Conservation (phyloP, 2,888 invertebrate genomes). For the Oligia strigilis region DNA sequence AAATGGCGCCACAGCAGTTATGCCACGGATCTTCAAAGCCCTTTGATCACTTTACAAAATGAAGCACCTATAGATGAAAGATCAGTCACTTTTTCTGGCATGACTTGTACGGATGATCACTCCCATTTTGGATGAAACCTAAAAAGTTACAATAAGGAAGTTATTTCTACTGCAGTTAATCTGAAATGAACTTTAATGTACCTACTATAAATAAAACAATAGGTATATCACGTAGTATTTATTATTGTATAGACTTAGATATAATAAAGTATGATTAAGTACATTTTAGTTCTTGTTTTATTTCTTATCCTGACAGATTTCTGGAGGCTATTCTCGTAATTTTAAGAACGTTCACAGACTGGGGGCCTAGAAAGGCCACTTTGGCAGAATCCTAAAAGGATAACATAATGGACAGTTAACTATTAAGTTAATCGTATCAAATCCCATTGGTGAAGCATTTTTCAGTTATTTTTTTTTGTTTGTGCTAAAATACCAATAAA, state of each 20-base stretch:
- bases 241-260: constrained; percentile 69
- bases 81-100: constrained; percentile 1
- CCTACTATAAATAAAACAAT: constrained; percentile 56
- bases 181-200: constrained; percentile 37
- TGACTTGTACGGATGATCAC: background rate
- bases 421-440: too few species aligned
- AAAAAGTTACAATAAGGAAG: background rate
- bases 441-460: too few species aligned
- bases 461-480: too few species aligned
- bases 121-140: fast-evolving
- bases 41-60: too few species aligned
- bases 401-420: too few species aligned
- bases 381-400: too few species aligned
- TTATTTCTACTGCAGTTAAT: background rate
- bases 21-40: too few species aligned
- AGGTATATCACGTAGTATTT: constrained; percentile 69
- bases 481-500: too few species aligned
- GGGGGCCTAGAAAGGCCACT: too few species aligned
- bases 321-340: too few species aligned
- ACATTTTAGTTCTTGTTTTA: constrained; percentile 31
- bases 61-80: too few species aligned
- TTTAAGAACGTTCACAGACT: too few species aligned
- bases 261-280: constrained; percentile 66
- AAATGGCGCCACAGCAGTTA: background rate
- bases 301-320: constrained; percentile 20